These are phyloP conservation scores for Mesochorus sp. DNA, from an alignment of 2,888 invertebrate genomes.

Conservation along the genomic window DNA sequence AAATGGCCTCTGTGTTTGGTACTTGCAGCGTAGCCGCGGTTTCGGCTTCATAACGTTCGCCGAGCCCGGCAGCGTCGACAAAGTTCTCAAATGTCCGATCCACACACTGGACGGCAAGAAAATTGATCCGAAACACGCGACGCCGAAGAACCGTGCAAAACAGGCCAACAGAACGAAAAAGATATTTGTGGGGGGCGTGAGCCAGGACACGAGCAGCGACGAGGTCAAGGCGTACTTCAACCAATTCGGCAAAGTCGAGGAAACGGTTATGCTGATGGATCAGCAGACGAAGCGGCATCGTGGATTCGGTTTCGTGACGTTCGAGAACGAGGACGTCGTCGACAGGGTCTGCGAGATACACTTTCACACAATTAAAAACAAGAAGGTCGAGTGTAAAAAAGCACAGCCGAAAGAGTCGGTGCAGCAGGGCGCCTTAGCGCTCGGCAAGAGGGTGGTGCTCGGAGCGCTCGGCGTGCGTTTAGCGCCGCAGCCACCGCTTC, in stretches of 20 bases:
- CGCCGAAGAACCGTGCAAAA: conserved; percentile 94
- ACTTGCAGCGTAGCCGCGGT: conserved; percentile 94
- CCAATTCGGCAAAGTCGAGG: conserved; percentile 95
- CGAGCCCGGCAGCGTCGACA: conserved; percentile 94
- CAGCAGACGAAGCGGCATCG: conserved; percentile 96
- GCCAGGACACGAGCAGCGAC: conserved; percentile 95
- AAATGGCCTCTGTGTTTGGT: conserved; percentile 64
- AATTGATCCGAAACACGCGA: conserved; percentile 97
- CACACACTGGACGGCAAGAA: conserved; percentile 96
- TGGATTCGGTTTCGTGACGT: conserved; percentile 95
- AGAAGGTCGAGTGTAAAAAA: conserved; percentile 95
- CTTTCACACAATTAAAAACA: conserved; percentile 96
- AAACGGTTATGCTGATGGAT: conserved; percentile 97
- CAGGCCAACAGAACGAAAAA: conserved; percentile 94
- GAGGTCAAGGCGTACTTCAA: conserved; percentile 95
- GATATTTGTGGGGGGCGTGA: conserved; percentile 96
- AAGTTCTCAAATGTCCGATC: conserved; percentile 94
- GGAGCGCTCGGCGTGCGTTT: conserved; percentile 88
- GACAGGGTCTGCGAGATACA: conserved; percentile 97
- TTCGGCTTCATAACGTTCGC: conserved; percentile 97
- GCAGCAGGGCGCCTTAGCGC: conserved; percentile 87
- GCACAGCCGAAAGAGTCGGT: conserved; percentile 96
- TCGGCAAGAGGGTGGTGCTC: conserved; percentile 88
- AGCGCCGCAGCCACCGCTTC: conserved; percentile 86
- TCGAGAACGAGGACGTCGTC: conserved; percentile 95